Conservation (phyloP, 53 echinoderm and acorn worm genomes). For the Pentamera pediparva region DNA sequence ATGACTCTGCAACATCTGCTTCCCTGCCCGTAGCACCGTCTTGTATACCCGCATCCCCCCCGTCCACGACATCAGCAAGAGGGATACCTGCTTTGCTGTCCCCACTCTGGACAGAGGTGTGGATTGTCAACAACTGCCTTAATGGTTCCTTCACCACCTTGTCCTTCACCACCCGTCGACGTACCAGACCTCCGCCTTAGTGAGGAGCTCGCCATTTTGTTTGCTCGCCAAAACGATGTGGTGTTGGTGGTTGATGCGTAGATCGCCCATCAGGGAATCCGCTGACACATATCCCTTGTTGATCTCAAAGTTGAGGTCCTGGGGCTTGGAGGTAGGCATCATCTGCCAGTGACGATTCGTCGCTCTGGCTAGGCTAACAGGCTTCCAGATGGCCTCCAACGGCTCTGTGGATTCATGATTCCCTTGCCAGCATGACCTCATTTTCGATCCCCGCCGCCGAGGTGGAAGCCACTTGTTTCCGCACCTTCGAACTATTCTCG, state of each 20-base stretch:
- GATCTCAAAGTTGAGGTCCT: conserved; percentile 34
- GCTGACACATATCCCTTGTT: background rate
- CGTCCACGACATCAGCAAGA: conserved; percentile 53
- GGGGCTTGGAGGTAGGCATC: conserved; percentile 6
- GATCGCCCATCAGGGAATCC: conserved; percentile 35
- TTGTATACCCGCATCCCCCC: conserved; percentile 36
- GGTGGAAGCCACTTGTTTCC: background rate
- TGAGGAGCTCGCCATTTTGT: conserved; percentile 30
- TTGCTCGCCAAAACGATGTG: conserved; percentile 43
- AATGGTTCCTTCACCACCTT: conserved; percentile 54
- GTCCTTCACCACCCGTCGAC: conserved; percentile 48
- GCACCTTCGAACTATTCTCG: no score
- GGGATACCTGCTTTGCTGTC: conserved; percentile 51
- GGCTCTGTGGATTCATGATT: background rate
- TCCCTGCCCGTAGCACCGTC: conserved; percentile 28
- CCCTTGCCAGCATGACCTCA: background rate
- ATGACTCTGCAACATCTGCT: background rate
- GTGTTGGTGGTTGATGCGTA: conserved; percentile 3
- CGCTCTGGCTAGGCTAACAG: conserved; percentile 24
- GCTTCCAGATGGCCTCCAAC: background rate
- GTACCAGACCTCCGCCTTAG: conserved; percentile 50
- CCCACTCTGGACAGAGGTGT: conserved; percentile 46
- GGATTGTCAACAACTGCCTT: conserved; percentile 44
- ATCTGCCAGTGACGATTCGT: conserved; percentile 25
- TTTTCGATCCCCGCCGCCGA: conserved; percentile 23